Percentiles rank a stretch among this genome's conserved stretches.
Conservation (phyloP, 2,888 invertebrate species). For the Volucella zonaria region DNA sequence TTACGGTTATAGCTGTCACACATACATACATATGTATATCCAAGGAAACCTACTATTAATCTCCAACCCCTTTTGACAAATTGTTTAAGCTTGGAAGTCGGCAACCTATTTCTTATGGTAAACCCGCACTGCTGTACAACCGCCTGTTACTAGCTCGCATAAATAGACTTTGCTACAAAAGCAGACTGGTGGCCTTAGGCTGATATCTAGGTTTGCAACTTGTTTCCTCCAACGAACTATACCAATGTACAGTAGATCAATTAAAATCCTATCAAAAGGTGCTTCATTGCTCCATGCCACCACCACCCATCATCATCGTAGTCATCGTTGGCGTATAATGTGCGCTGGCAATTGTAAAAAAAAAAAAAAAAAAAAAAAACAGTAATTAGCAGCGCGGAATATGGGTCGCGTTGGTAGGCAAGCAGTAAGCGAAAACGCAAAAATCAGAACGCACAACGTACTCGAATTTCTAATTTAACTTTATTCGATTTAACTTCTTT, state of each 20-base stretch:
- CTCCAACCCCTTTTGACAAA: no score
- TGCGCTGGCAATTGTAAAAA: conserved; percentile 52
- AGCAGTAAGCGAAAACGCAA: conserved; percentile 38
- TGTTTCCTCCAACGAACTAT: conserved; percentile 43
- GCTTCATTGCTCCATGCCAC: conserved; percentile 7
- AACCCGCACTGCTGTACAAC: not conserved
- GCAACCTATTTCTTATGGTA: no score
- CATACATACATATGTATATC: no score
- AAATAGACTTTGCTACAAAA: no score
- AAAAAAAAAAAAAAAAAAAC: conserved; percentile 13
- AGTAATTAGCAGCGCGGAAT: conserved; percentile 41
- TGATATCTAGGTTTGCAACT: conserved; percentile 20
- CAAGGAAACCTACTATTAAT: no score
- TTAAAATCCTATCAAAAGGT: conserved; percentile 68
- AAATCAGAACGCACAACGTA: conserved; percentile 57
- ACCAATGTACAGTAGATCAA: conserved; percentile 67
- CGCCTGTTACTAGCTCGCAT: no score
- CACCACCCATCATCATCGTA: not conserved
- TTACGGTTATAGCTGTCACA: no score
- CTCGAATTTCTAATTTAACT: conserved; percentile 45
- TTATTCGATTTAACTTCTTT: conserved; percentile 30
- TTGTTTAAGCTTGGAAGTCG: no score
- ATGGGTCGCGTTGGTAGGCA: conserved; percentile 57
- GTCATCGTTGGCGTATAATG: conserved; percentile 22
- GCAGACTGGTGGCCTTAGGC: not conserved